Evolutionary conservation across 1,140 invertebrate genomes (phyloP), one percentile per base, ranked within the genome.

Genomic region (Nephotettix cincticeps): DNA sequence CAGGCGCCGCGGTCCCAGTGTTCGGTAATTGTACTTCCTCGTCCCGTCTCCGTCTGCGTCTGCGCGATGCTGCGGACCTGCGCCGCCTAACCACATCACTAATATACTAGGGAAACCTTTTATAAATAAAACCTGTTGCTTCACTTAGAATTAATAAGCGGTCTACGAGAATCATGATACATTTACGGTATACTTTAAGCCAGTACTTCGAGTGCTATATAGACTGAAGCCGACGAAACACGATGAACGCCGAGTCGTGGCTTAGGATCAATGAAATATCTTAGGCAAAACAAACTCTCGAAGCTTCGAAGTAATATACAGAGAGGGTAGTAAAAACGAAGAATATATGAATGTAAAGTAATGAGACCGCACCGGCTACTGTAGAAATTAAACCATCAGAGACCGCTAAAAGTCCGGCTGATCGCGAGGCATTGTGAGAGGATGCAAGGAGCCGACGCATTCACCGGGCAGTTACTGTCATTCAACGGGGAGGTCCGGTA

Each of bases 371-470:
- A 1, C 13, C 56, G 47, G 56, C 56, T 61, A 61, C 56, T 29
- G 56, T 11, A 61, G 56, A 25, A 61, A 61, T 61, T 61, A 61
- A 61, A 61, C 56, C 56, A 61, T 61, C 56, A 61, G 56, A 29
- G 25, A 25, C 13, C 56, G 56, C 9, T 61, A 61, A 61, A 61
- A 21, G 56, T 61, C 23, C 14, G 23, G 56, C 28, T 61, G 56
- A 61, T 61, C 56, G 56, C 56, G 56, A 23, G 13, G 23, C 56
- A 61, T 61, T 61, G 56, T 61, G 25, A 27, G 56, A 29, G 56
- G 14, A 21, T 29, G 56, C 56, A 61, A 61, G 28, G 56, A 14
- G 13, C 56, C 56, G 56, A 61, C 56, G 23, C 28, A 61, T 61
- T 61, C 56, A 28, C 21, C 56, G 56, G 11, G 56, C 23, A 14